Base-by-base conservation (phyloP, 2,797 vertebrate genomes). In the Spizella passerina region DNA sequence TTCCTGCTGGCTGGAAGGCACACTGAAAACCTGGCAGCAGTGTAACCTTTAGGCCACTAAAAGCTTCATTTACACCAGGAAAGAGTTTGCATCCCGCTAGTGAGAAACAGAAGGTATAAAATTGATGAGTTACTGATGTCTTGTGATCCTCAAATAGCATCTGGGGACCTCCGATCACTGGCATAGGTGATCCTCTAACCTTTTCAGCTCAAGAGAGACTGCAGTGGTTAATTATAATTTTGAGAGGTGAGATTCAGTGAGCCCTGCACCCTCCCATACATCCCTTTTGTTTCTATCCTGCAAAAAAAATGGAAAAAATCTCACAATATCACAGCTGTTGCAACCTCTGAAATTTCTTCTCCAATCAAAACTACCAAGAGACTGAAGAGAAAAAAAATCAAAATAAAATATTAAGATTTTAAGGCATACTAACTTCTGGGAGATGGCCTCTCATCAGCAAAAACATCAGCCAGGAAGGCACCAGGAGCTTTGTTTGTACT, bases 391-490 rank as follows among this genome's bases (percentile, higher is more conserved):
- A 41, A 47, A 41, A 26, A 5, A 13, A 41, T 10, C 10, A 22
- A 52, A 44, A 24, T 20, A 26, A 73, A 52, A 32, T 7, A 73
- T 4, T 24, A 36, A 10, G 38, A 56, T 92, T 80, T 72, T 44
- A 82, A 94, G 27, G 29, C 9, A 75, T 94, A 98, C 97, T 97
- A 88, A 99, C 99, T 98, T 98, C 99, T 98, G 84, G 98, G 97
- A 82, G 98, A 97, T 46, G 98, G 95, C 30, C 96, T 92, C 49
- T 98, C 97, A 11, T 98, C 95, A 85, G 98, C 97, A 85, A 98
- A 98, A n/a, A 98, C 59, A 55, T 98, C 98, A 23, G 98, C 98
- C 77, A 99, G 94, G 95, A 98, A 96, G 80, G 88, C 95, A 36
- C 98, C 97, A 0, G 98, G 97, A 66, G 36, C 83, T 90, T 98